phyloP scores from a whole-genome alignment of 30 jellyfish, hydroid and myxozoan genomes.

The Pseudorhiza aurosa region DNA sequence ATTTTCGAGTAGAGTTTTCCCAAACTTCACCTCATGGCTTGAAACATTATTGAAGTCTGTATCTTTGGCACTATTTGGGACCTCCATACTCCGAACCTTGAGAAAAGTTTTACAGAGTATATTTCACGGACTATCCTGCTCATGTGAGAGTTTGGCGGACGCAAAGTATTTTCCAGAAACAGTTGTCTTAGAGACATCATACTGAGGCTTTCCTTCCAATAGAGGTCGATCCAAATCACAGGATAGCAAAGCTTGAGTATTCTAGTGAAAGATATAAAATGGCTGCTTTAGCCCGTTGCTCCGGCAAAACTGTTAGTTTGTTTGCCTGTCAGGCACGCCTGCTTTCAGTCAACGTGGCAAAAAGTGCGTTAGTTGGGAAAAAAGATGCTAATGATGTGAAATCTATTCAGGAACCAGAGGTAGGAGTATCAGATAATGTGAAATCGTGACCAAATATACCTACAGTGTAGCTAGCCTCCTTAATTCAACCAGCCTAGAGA shows the following conservation, averaged over 20 bases:
- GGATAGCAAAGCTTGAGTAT: neutral
- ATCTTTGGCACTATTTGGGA: neutral
- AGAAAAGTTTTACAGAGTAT: neutral
- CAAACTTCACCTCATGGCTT: constrained; percentile 71
- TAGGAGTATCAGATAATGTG: no score
- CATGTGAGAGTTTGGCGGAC: neutral
- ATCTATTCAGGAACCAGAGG: constrained; percentile 30
- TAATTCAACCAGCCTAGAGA: no score
- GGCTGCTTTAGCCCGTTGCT: constrained; percentile 1
- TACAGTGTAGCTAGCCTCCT: no score
- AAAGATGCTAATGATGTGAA: constrained; percentile 29
- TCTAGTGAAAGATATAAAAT: neutral
- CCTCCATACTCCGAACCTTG: neutral
- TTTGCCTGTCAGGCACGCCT: constrained; percentile 2
- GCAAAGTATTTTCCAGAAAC: neutral
- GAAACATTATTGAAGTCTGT: constrained; percentile 38
- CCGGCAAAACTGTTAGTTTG: neutral
- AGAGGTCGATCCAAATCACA: neutral
- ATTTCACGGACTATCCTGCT: no score
- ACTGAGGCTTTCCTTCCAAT: neutral
- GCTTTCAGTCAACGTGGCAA: constrained; percentile 13
- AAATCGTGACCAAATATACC: no score
- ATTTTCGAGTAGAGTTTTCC: constrained; percentile 75
- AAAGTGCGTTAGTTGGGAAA: constrained; percentile 44
- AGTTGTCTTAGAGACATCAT: constrained; percentile 15